These are phyloP conservation scores for Nyctibius bracteatus DNA, from an alignment of 2,113 vertebrate genomes.

Conservation along the genomic window DNA sequence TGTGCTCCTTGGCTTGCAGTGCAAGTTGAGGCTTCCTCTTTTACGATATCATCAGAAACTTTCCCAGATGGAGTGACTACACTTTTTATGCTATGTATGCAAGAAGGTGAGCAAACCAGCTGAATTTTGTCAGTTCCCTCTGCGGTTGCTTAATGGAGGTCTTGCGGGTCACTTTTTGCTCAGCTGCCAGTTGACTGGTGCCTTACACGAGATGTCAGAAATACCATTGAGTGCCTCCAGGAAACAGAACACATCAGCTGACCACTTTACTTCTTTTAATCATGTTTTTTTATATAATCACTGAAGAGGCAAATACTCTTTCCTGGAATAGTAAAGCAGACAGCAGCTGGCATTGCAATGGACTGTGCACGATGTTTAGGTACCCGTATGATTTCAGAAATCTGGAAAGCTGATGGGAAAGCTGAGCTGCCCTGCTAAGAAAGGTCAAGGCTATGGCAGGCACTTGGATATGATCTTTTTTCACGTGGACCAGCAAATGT, in stretches of 20 bases:
- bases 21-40: constrained; percentile 2
- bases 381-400: background rate
- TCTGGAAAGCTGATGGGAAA: background rate
- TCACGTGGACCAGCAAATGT: background rate
- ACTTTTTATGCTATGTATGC: background rate
- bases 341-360: background rate
- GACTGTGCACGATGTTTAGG: background rate
- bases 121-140: background rate
- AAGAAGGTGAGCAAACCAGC: background rate
- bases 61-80: background rate
- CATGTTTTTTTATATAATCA: background rate
- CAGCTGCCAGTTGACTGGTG: constrained; percentile 9
- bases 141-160: background rate
- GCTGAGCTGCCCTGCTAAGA: background rate
- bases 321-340: constrained; percentile 5
- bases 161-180: background rate
- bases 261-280: constrained; percentile 15
- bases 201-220: constrained; percentile 55
- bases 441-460: background rate
- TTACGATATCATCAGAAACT: background rate
- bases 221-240: constrained; percentile 59
- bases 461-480: background rate
- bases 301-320: background rate
- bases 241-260: background rate
- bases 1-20: background rate